Evolutionary conservation across 1,140 invertebrate genomes (phyloP), one percentile per base, ranked within the genome.

Genomic region (Goniozus legneri): DNA sequence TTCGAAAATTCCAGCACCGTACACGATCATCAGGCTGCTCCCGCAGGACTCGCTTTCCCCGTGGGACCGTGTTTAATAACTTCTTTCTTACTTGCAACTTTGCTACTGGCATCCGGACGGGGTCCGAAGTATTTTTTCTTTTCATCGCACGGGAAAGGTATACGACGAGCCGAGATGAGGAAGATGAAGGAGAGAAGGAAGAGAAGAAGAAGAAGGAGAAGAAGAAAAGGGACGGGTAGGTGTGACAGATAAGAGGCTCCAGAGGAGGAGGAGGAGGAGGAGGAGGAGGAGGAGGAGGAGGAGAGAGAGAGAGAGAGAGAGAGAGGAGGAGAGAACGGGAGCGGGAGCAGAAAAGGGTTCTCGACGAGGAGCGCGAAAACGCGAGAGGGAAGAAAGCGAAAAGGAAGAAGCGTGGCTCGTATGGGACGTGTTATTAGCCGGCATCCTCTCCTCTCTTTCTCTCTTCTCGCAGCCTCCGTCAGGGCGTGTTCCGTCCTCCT

Each of bases 401-500:
- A 50, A 52, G 52, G 48, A 38, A 49, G 45, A 50, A 47, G 56
- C 58, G 50, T 60, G 56, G 57, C 52, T 60, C 58, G 57, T 60
- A 59, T 53, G 58, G 58, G 58, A 60, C 58, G 58, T 60, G 57
- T 60, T 60, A 60, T 60, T 60, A 60, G 58, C 57, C 50, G 57
- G 53, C 57, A 60, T 50, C 57, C 52, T 49, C 36, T 60, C n/a
- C 33, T 56, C 39, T 34, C 41, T 31, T 12, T 33, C 18, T 31
- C 20, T 31, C 44, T 40, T 20, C 21, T 8, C 12, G n/a, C n/a
- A 27, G 4, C 24, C 31, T 20, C 7, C 40, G n/a, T n/a, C n/a
- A n/a, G n/a, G n/a, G n/a, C n/a, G n/a, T n/a, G n/a, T 33, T 16
- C 19, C 22, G 18, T 8, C 27, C 13, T 13, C 38, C 16, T 14